Evolutionary conservation across 2,113 vertebrate genomes (phyloP), one percentile per base, ranked within the genome.

Genomic region (Campylomormyrus tamandua): DNA sequence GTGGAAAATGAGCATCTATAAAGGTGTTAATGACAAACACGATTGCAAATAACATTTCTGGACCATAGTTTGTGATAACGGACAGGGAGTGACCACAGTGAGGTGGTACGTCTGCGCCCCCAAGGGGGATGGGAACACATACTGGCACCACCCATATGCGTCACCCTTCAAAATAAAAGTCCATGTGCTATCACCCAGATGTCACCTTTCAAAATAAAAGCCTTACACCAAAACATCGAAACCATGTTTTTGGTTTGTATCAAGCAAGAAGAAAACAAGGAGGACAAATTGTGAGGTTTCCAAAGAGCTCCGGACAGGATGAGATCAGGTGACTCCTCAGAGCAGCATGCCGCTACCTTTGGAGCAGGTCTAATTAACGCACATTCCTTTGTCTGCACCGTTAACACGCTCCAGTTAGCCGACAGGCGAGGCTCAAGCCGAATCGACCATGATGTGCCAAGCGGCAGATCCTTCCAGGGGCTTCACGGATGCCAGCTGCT

Each of bases 361-460:
- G 45, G 21, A 48, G 45, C 83, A 48, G 83, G 48, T 86, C 10
- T 48, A n/a, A 86, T 86, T 86, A 86, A 86, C 83, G 45, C 48
- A 86, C n/a, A 50, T 50, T 86, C 46, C 46, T 50, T 86, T 86
- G 45, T 21, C 83, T 86, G 35, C 74, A 35, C 35, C 48, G 46
- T 86, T 86, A 86, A 8, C 83, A 86, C 24, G 83, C 83, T 86
- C 83, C 83, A 86, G 48, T 86, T 86, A 86, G 83, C 83, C 45
- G 8, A 45, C 39, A 84, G 83, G 39, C 62, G 3, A 70, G 27
- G 10, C 74, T 80, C 74, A 80, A 42, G 35, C 35, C 5, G 74
- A 80, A 80, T 80, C 35, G 35, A 80, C 74, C 35, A 35, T 80
- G 74, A 80, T 42, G 35, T 80, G 74, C 31, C 74, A 80, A 80